These are phyloP conservation scores for Phycodurus eques DNA, from an alignment of 2,113 vertebrate species.

Conservation along the genomic window DNA sequence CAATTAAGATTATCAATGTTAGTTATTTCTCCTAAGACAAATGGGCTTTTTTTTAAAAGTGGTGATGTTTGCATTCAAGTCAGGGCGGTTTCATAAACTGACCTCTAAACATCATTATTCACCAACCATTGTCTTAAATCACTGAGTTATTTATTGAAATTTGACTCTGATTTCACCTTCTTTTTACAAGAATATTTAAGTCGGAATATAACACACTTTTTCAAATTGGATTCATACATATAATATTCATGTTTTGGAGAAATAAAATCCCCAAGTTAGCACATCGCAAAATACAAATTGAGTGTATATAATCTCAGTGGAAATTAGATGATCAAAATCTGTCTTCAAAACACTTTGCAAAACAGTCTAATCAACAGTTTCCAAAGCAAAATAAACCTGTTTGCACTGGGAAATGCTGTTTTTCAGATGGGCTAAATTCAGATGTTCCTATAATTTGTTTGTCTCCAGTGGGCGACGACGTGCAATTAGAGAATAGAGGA, in stretches of 20 bases:
- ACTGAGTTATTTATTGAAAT: background rate
- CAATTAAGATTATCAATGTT: constrained; percentile 14
- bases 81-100: background rate
- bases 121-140: background rate
- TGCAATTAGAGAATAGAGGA: constrained; percentile 10
- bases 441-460: constrained; percentile 35
- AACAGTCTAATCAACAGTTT: constrained; percentile 36
- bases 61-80: background rate
- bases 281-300: constrained; percentile 10
- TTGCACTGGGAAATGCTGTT: constrained; percentile 12
- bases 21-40: background rate
- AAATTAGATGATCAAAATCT: constrained; percentile 25
- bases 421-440: constrained; percentile 28
- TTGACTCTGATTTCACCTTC: background rate
- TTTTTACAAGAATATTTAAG: background rate
- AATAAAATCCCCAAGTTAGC: constrained; percentile 21
- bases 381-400: constrained; percentile 18
- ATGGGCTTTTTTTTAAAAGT: constrained; percentile 2
- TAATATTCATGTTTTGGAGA: constrained; percentile 10
- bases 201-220: background rate
- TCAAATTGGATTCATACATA: constrained; percentile 37
- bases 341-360: constrained; percentile 9
- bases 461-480: constrained; percentile 15
- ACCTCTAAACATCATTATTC: background rate
- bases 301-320: constrained; percentile 14